Base-by-base conservation (phyloP, 2,797 vertebrate species). In the Parauchenoglanis ngamensis region DNA sequence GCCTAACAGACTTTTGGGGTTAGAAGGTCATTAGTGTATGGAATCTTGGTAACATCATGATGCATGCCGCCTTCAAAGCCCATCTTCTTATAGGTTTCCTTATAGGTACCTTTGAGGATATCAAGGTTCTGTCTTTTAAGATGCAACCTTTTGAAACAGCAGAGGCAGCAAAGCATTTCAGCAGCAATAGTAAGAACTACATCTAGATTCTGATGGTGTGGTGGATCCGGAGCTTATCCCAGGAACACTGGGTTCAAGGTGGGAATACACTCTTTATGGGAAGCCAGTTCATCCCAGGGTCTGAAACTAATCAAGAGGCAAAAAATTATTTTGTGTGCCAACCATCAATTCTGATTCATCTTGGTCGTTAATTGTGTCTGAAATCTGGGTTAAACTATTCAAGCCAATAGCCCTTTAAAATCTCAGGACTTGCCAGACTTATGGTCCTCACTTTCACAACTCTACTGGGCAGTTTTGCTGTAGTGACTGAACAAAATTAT, bases 181-280 rank as follows among this genome's bases (percentile, higher is more conserved):
- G 35, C 35, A 21, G 19, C 31, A 61, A 80, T 21, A 17, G 25
- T 80, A 80, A 80, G 56, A 25, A 21, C 6, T 61, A 25, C 12
- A 61, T 80, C 56, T 44, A 61, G 35, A 80, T 80, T 80, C 78
- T 8, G 4, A 23, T 80, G 57, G 57, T 80, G 21, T 79, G 31
- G 57, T 81, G 57, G 40, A 63, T 67, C 59, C 44, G 0, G 40
- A 52, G 25, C 15, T 49, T 49, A 65, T 82, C 25, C 59, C 44
- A 82, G 44, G 61, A 82, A 28, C 40, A 28, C 78, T 10, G 35
- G 40, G 79, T 46, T 44, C 79, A 81, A 81, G 57, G 35, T 4
- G 13, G 57, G 23, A 63, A 80, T 80, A n/a, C 57, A 44, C 7
- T 49, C 19, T 83, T 31, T 4, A 67, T 28, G 4, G n/a, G 4